phyloP scores from a whole-genome alignment of 2,797 vertebrate species.

The Clarias pachynema region DNA sequence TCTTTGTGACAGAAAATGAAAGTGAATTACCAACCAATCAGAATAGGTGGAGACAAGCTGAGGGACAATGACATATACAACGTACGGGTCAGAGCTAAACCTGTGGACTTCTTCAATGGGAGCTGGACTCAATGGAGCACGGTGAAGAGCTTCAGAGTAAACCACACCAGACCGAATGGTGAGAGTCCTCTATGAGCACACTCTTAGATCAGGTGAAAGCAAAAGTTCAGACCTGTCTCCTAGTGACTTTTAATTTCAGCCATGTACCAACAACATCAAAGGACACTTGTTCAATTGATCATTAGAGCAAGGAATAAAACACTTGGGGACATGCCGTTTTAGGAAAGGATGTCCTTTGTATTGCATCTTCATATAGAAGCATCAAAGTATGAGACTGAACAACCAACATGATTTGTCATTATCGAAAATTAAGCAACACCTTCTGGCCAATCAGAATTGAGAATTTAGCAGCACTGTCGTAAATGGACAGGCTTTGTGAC shows the following conservation, averaged over 20 bases:
- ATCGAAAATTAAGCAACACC: neutral
- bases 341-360: neutral
- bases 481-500: neutral
- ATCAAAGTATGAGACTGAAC: neutral
- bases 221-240: neutral
- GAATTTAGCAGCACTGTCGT: neutral
- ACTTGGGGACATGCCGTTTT: neutral
- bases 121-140: slow-evolving; percentile 74
- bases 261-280: neutral
- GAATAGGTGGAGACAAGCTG: neutral
- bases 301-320: neutral
- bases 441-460: neutral
- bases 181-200: slow-evolving; percentile 1
- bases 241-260: neutral
- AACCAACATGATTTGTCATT: neutral
- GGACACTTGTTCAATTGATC: neutral
- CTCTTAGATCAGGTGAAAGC: neutral
- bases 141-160: slow-evolving; percentile 51
- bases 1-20: neutral
- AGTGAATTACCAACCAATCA: accelerated
- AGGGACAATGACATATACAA: slow-evolving; percentile 25
- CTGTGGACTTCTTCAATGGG: slow-evolving; percentile 22
- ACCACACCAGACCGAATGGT: neutral
- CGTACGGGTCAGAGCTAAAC: slow-evolving; percentile 62
- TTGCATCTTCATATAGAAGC: neutral